A percentile compares a stretch with the other conserved stretches of the same genome.
phyloP scores from a whole-genome alignment of 2,113 vertebrate genomes.

The Eolophus roseicapilla region DNA sequence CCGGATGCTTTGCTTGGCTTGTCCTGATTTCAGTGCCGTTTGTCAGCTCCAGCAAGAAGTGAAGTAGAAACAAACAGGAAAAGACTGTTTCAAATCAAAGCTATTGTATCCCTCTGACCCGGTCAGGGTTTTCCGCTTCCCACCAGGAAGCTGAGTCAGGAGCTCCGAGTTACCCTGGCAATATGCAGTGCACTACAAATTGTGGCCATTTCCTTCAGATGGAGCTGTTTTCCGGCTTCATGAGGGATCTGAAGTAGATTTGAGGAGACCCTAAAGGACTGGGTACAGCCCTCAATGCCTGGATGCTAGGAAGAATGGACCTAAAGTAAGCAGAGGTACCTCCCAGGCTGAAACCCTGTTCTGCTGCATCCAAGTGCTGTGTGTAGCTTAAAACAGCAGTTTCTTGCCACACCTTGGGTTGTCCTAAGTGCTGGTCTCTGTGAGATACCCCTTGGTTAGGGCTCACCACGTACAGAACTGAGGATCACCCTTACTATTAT shows the following conservation, averaged over 20 bases:
- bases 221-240: background rate
- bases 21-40: background rate
- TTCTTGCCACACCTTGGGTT: background rate
- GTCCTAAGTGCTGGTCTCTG: background rate
- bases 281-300: background rate
- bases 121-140: background rate
- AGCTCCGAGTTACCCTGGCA: background rate
- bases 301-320: background rate
- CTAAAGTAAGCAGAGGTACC: background rate
- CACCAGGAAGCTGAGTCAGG: background rate
- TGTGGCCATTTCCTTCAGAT: background rate
- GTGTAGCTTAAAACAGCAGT: background rate
- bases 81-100: background rate
- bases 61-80: background rate
- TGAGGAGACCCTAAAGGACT: background rate
- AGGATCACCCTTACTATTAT: accelerated
- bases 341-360: background rate
- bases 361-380: background rate
- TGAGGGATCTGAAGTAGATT: background rate
- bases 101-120: background rate
- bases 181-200: background rate
- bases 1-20: background rate
- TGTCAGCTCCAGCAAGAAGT: background rate
- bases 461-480: background rate
- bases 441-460: background rate